Evolutionary conservation across 2,113 vertebrate genomes (phyloP), one percentile per base, ranked within the genome.

Genomic region (Zapornia atra): DNA sequence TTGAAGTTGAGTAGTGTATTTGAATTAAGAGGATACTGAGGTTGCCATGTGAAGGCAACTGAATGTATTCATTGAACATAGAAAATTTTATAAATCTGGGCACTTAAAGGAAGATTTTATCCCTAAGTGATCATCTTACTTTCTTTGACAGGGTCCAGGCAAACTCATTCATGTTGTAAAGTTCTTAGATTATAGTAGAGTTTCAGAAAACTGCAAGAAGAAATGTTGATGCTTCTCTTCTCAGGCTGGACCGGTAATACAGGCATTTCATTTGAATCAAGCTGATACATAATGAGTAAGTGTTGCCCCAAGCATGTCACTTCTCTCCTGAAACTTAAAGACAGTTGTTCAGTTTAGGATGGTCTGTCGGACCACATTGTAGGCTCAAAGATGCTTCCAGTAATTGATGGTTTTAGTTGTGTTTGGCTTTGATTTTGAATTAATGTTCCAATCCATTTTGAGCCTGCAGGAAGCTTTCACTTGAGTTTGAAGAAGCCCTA

Each of bases 271-370:
- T 59, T 73, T 36, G 60, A 50, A 42, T 86, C 42, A 44, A 54
- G 14, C 36, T 78, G 63, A 21, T 81, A 36, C 3, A 1, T 66
- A 66, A 70, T 59, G 28, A 64, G 1, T n/a, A 44, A 83, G 25
- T 0, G 0, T 66, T 73, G 34, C 25, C 17, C 5, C 28, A 61
- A n/a, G 28, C 19, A 11, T 66, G 13, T 78, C 5, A 11, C 14
- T 83, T 80, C 25, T 90, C 10, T 73, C 42, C 17, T 81, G 81
- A 94, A 71, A 26, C 29, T 50, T 64, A 25, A 68, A 38, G 38
- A 16, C 12, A 59, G 16, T n/a, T 5, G 1, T 5, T 72, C 42
- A 26, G 24, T 87, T 73, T 48, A 46, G 44, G 44, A 46, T 48
- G 13, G 15, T 84, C 71, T 81, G 17, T 59, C 78, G 51, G 36